These are phyloP conservation scores for Aurelia sp. DNA, from an alignment of 30 jellyfish, hydroid and myxozoan species.

Conservation along the genomic window DNA sequence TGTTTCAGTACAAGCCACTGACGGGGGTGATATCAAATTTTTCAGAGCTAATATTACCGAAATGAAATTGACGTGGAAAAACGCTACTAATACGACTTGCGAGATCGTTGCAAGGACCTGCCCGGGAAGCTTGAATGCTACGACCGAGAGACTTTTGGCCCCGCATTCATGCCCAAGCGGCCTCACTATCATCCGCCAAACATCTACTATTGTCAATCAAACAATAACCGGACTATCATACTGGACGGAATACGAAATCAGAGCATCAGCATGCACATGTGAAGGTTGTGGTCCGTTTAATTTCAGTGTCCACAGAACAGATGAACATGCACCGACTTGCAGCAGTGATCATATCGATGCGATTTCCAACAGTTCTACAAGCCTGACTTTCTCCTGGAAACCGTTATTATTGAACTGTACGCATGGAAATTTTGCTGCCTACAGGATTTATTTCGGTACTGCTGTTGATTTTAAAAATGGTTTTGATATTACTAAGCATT, in stretches of 20 bases:
- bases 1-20: slow-evolving; percentile 1
- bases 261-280: slow-evolving; percentile 64
- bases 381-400: slow-evolving; percentile 35
- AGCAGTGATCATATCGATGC: slow-evolving; percentile 12
- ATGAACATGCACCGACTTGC: slow-evolving; percentile 53
- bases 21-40: too few species aligned
- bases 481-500: neutral
- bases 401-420: slow-evolving; percentile 33
- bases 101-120: too few species aligned
- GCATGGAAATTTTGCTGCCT: slow-evolving; percentile 27
- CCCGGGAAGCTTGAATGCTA: too few species aligned
- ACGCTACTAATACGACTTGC: too few species aligned
- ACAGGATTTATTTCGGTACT: slow-evolving; percentile 36
- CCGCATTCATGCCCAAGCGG: neutral
- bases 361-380: slow-evolving; percentile 10
- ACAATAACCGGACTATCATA: slow-evolving; percentile 19
- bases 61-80: too few species aligned
- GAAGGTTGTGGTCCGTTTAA: slow-evolving; percentile 63
- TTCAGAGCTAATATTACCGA: too few species aligned
- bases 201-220: slow-evolving; percentile 10
- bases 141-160: too few species aligned
- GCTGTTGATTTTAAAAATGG: neutral
- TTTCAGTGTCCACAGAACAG: slow-evolving; percentile 12
- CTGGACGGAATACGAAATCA: slow-evolving; percentile 44
- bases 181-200: neutral